Conservation (phyloP, 2,797 vertebrate genomes). For the Alauda arvensis region DNA sequence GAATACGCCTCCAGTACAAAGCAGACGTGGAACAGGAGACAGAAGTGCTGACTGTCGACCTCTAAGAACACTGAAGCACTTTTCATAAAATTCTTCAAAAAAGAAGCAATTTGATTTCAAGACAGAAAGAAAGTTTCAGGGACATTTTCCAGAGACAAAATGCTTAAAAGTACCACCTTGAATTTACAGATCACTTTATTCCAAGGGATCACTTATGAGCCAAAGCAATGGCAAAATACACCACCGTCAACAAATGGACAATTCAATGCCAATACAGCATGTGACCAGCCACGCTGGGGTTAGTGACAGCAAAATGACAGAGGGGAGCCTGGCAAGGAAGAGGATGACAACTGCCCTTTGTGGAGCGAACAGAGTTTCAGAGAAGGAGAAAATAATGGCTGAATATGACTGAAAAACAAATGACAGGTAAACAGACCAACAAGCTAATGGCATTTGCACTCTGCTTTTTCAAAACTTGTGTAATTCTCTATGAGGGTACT, state of each 20-base stretch:
- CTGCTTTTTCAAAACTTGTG: background rate
- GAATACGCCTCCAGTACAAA: accelerated
- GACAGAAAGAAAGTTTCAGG: background rate
- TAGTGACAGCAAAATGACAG: background rate
- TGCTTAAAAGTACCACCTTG: background rate
- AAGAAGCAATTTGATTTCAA: background rate
- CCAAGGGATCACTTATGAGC: background rate
- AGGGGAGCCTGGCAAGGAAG: background rate
- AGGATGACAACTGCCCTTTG: background rate
- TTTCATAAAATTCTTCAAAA: background rate
- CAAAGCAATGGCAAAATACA: background rate
- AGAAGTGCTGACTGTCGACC: background rate
- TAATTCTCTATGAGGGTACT: background rate
- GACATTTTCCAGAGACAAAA: background rate
- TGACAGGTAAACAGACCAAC: background rate
- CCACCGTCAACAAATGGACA: background rate
- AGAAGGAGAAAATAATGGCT: background rate
- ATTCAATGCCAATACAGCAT: background rate
- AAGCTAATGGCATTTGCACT: background rate
- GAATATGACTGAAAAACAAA: background rate
- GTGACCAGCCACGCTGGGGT: background rate
- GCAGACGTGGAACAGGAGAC: background rate
- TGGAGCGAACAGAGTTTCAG: background rate
- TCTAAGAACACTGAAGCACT: background rate
- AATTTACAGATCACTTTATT: background rate